phyloP scores from a whole-genome alignment of 2,888 invertebrate species.

The Ellobium chinense region DNA sequence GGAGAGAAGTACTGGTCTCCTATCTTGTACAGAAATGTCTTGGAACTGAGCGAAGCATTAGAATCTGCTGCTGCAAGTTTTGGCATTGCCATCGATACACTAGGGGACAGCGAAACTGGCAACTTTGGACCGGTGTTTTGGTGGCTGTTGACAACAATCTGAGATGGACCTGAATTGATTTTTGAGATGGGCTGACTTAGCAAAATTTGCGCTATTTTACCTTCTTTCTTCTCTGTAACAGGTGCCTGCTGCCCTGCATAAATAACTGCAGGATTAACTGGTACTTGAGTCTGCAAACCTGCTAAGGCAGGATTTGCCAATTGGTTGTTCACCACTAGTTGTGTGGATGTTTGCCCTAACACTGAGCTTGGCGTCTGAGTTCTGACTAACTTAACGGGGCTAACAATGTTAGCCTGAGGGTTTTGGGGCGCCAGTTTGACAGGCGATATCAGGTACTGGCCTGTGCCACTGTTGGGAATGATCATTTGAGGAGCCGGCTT shows the following conservation, averaged over 20 bases:
- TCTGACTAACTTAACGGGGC: constrained; percentile 26
- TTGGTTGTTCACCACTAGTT: background rate
- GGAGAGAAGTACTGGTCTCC: constrained; percentile 41
- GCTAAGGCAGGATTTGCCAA: background rate
- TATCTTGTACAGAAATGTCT: constrained; percentile 32
- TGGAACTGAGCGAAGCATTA: background rate
- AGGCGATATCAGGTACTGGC: constrained; percentile 32
- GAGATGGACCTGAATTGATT: background rate
- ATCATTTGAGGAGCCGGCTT: constrained; percentile 21
- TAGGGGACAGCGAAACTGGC: background rate
- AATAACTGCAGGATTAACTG: constrained; percentile 26
- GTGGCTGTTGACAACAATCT: constrained; percentile 10
- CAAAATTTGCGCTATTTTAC: constrained; percentile 14
- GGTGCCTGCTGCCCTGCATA: background rate
- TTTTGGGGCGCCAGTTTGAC: constrained; percentile 33
- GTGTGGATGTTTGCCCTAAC: background rate
- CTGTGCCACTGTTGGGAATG: constrained; percentile 8
- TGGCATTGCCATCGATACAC: background rate
- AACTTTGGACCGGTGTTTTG: background rate
- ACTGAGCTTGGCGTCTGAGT: background rate
- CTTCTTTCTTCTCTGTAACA: constrained; percentile 23
- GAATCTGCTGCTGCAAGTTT: background rate
- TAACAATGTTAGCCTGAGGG: background rate
- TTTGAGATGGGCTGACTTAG: background rate
- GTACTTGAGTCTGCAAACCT: background rate